These are phyloP conservation scores for Atta cephalotes DNA, from an alignment of 1,140 invertebrate genomes.

Conservation along the genomic window DNA sequence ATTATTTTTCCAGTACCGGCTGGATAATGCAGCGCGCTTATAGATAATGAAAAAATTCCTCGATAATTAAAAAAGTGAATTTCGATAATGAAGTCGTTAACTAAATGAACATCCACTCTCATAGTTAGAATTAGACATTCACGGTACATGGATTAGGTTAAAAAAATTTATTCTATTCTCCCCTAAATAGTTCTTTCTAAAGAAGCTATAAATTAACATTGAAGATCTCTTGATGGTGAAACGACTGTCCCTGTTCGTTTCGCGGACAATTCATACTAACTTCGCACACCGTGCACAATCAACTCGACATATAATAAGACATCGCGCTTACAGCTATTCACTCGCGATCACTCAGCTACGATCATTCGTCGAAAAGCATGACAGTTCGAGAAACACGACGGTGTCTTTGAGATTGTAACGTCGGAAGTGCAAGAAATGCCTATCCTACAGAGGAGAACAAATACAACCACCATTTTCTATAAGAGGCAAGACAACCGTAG, in stretches of 20 bases:
- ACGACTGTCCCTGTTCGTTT: background rate
- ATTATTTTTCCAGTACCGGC: background rate
- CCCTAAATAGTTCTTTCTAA: background rate
- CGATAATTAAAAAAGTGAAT: slow-evolving; percentile 9
- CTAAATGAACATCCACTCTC: background rate
- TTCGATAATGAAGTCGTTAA: background rate
- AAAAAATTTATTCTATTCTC: background rate
- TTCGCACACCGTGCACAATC: slow-evolving; percentile 34
- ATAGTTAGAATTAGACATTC: background rate
- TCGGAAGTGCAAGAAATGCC: slow-evolving; percentile 55
- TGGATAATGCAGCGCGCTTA: background rate
- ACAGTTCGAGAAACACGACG: slow-evolving; percentile 33
- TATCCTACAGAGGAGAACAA: slow-evolving; percentile 27
- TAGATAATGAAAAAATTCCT: background rate
- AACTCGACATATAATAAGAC: slow-evolving; percentile 48
- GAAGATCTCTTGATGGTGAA: background rate
- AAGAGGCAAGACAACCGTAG: slow-evolving; percentile 75
- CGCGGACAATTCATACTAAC: slow-evolving; percentile 19
- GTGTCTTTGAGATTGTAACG: slow-evolving; percentile 2
- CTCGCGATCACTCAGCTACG: slow-evolving; percentile 32
- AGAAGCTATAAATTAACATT: slow-evolving; percentile 13
- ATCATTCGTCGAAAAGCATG: slow-evolving; percentile 27
- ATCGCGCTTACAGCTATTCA: slow-evolving; percentile 27
- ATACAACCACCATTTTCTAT: slow-evolving; percentile 63
- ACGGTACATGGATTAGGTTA: background rate